Conservation (phyloP, 1,140 invertebrate species). For the Drosophila jambulina region DNA sequence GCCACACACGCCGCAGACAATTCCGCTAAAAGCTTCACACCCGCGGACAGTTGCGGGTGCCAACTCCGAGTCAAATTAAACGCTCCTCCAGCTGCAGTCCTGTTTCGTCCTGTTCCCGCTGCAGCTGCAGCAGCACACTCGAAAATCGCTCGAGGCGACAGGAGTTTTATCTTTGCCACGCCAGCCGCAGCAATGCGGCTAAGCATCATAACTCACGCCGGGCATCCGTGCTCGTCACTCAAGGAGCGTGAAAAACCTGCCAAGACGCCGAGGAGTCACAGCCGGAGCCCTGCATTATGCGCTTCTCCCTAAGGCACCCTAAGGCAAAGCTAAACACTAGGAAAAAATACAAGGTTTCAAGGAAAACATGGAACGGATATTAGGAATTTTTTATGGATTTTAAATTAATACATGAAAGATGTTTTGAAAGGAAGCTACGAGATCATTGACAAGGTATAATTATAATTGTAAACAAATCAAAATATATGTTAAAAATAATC, state of each 20-base stretch:
- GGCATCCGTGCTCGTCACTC: conserved; percentile 64
- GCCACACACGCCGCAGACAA: conserved; percentile 66
- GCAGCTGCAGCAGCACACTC: conserved; percentile 30
- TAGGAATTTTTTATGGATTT: too few relatives aligned
- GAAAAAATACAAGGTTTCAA: not conserved
- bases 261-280: conserved; percentile 62
- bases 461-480: too few relatives aligned
- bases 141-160: conserved; percentile 54
- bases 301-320: conserved; percentile 46
- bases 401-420: too few relatives aligned
- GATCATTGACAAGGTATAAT: too few relatives aligned
- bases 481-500: too few relatives aligned
- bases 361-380: too few relatives aligned
- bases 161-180: conserved; percentile 62
- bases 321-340: conserved; percentile 19
- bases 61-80: conserved; percentile 69
- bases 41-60: conserved; percentile 54
- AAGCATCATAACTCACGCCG: conserved; percentile 77
- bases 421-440: too few relatives aligned
- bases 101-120: not conserved
- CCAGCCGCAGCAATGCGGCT: conserved; percentile 59
- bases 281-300: conserved; percentile 63
- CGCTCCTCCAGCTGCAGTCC: conserved; percentile 28
- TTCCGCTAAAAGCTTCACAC: conserved; percentile 76
- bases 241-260: conserved; percentile 75